Base-by-base conservation (phyloP, 2,113 vertebrate genomes). In the Takifugu bimaculatus region DNA sequence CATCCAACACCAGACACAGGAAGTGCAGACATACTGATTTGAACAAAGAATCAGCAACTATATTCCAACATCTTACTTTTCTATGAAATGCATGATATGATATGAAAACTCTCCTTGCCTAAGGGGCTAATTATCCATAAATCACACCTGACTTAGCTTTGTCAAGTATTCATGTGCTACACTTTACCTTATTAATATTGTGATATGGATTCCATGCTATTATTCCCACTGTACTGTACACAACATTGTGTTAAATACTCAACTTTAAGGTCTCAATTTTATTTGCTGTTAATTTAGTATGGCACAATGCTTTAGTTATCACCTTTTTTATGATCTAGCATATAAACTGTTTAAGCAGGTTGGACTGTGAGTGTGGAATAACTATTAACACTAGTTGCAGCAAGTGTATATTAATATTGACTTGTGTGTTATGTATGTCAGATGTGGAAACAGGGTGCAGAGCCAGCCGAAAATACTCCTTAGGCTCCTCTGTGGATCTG, bases 401-500 rank as follows among this genome's bases (percentile, higher is more conserved):
- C 0, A 26, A 61, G 13, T 1, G 15, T 60, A 26, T 13, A 25
- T 2, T 26, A 20, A 20, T 20, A 20, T 20, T 20, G 20, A 20
- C 20, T 20, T 20, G 20, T 20, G 20, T 20, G 20, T 20, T 20
- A 20, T 20, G 20, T 20, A 20, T 20, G 20, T 20, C 20, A 86
- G 85, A 50, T 63, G 57, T 66, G 13, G 48, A 55, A 54, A 20
- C 62, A 32, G 64, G 70, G 56, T 72, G 68, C 42, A 60, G 78
- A 49, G 76, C 74, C 44, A 85, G 77, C 51, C 49, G 85, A 25
- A 85, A 82, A 53, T 77, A 85, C 60, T 88, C 87, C 0, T 52
- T 88, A 74, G 87, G 84, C 44, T 88, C 87, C 0, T 81, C 80
- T 14, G 7, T 76, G 61, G 87, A 88, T 61, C 68, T 85, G 81